Conservation (phyloP, 2,888 invertebrate genomes). For the Agonopterix subpropinquella region DNA sequence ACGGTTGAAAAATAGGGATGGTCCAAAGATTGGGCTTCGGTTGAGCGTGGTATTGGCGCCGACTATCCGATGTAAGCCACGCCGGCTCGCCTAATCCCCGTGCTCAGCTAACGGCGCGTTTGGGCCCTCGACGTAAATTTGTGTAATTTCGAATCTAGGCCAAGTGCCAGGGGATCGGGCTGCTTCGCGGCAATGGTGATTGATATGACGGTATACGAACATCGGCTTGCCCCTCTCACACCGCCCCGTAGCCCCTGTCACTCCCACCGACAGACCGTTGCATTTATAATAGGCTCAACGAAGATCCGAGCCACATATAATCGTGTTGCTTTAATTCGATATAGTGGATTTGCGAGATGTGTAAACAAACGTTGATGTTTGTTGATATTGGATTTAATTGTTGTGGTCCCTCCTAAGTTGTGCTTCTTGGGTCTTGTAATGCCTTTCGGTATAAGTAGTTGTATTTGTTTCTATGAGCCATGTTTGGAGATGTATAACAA, state of each 20-base stretch:
- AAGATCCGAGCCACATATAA: constrained; percentile 5
- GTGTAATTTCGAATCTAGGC: constrained; percentile 73
- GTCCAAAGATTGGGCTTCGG: constrained; percentile 36
- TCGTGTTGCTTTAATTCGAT: constrained; percentile 5
- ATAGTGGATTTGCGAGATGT: neutral
- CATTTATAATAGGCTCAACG: constrained; percentile 43
- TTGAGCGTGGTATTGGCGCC: constrained; percentile 59
- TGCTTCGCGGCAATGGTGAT: constrained; percentile 65
- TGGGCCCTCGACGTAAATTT: constrained; percentile 71
- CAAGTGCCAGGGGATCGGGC: constrained; percentile 70
- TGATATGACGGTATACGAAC: constrained; percentile 64
- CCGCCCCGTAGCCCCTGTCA: constrained; percentile 31
- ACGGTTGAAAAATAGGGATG: constrained; percentile 13
- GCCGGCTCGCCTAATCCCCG: constrained; percentile 58
- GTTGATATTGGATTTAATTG: too few relatives aligned
- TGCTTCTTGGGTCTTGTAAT: too few relatives aligned
- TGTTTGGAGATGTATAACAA: too few relatives aligned
- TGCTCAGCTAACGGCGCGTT: constrained; percentile 54
- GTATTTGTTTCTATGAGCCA: too few relatives aligned
- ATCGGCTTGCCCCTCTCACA: constrained; percentile 32
- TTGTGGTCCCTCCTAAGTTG: too few relatives aligned
- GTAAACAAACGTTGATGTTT: too few relatives aligned
- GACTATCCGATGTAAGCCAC: constrained; percentile 58
- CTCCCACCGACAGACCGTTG: constrained; percentile 41
- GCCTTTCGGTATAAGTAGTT: too few relatives aligned